These are phyloP conservation scores for Mus minutoides DNA, from an alignment of 2,797 vertebrate genomes.

Conservation along the genomic window DNA sequence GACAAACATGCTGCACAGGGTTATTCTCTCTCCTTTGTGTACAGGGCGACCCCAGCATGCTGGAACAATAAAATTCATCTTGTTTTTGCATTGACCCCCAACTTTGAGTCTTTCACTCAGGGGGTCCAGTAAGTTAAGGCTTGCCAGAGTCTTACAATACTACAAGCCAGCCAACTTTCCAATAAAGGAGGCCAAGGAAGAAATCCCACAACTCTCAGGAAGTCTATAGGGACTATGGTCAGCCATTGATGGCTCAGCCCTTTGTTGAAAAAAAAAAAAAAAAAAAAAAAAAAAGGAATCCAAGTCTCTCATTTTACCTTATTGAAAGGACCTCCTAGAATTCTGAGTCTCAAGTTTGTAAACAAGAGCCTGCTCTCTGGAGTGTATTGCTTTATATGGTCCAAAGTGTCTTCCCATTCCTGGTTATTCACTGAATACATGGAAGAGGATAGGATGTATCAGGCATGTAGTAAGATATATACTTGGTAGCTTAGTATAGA, in stretches of 20 bases:
- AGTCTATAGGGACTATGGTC: background rate
- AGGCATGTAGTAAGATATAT: background rate
- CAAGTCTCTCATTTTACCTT: background rate
- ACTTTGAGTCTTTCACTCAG: too few species aligned
- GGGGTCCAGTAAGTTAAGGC: too few species aligned
- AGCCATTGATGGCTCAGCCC: background rate
- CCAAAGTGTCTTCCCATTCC: background rate
- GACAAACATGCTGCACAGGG: too few species aligned
- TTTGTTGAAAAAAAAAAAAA: background rate
- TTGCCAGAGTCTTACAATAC: background rate
- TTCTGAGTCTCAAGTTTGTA: background rate
- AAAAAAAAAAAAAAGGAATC: background rate
- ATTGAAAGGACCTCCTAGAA: background rate
- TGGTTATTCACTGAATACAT: background rate
- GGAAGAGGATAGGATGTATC: background rate
- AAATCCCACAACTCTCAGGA: background rate
- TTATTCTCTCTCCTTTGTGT: too few species aligned
- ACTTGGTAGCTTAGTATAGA: background rate
- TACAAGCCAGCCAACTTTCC: background rate
- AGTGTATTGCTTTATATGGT: slow-evolving; percentile 4
- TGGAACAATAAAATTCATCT: too few species aligned
- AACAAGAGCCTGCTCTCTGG: background rate
- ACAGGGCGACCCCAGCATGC: too few species aligned
- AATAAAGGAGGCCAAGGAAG: background rate
- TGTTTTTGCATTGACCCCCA: too few species aligned